Evolutionary conservation across 2,797 vertebrate genomes (phyloP), one percentile per base, ranked within the genome.

Genomic region (Danio tinwini): DNA sequence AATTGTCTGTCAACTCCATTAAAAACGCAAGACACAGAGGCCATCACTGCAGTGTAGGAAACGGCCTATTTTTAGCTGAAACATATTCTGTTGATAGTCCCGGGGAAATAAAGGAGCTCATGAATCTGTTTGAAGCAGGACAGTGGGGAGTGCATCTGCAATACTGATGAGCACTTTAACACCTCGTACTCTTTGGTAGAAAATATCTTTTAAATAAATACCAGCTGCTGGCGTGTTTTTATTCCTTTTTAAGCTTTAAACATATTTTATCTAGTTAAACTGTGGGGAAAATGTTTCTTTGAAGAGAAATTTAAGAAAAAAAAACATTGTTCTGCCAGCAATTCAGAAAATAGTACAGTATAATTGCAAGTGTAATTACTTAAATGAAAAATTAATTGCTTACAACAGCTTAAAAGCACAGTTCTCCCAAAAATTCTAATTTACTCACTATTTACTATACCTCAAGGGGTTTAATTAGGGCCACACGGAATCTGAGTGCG

Each of bases 41-140:
- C 49, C 59, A 78, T 71, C 59, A 55, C 53, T 45, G 49, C 44
- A 17, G 21, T 17, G 68, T 50, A 70, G 39, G n/a, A 44, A 64
- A 74, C 0, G 1, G 44, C 47, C 71, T 76, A 76, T 80, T 75
- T 80, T 75, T 83, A 80, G 64, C 58, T 55, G 49, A 73, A 78
- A 37, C 37, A 68, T 17, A 42, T 64, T 74, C 17, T 55, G 19
- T 70, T 71, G 55, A 63, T 58, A 70, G 74, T 74, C 70, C 75
- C 50, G 65, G 76, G 71, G 76, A 58, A 70, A 81, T 53, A 70
- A 73, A 56, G 17, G 44, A 72, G 44, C 72, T 80, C 59, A 64
- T 71, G 61, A 79, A 74, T 74, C 29, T 75, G 14, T 63, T 62
- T 52, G 58, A 74, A 63, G 42, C 64, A 74, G 72, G 39, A 59